Base-by-base conservation (phyloP, 2,113 vertebrate species). In the Microtus ochrogaster region DNA sequence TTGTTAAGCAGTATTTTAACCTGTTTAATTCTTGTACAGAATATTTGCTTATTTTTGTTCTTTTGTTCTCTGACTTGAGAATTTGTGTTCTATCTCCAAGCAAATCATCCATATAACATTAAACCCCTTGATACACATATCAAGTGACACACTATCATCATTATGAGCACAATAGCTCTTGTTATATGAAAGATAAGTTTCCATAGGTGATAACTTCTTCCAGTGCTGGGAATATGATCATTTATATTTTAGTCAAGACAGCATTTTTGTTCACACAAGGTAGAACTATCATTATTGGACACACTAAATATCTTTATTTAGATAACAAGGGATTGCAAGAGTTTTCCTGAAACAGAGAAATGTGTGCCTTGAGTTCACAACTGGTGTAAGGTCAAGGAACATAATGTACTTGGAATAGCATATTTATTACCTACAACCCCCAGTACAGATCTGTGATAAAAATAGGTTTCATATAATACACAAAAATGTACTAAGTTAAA, bases 301-400 rank as follows among this genome's bases (percentile, higher is more conserved):
- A 89, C 47, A 68, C 28, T 82, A 14, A 91, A 58, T 92, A 94
- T 92, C 61, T 90, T 95, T 85, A 87, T 94, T 93, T 94, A 72
- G 36, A 90, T 83, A 47, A 22, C 26, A 39, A 78, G 26, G 21
- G 39, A 58, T 84, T 91, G 76, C 6, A 19, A 89, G 41, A 92
- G 14, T 44, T 58, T 22, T 26, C 19, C 81, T 36, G 72, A 47
- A 85, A 87, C 28, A 84, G 28, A 88, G 33, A 26, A 83, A 79
- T 47, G 65, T 0, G 10, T 26, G n/a, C 17, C 39, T 52, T 10
- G 17, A 61, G 12, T 36, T 5, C 36, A n/a, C 19, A 6, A 41
- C n/a, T 12, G 10, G 12, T 66, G 10, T 61, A 26, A 76, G 84
- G 76, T 85, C n/a, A 49, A 55, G 52, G 19, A 86, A 78, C 1